Conservation (phyloP, 2,797 vertebrate genomes). For the Acrossocheilus wenchowensis region DNA sequence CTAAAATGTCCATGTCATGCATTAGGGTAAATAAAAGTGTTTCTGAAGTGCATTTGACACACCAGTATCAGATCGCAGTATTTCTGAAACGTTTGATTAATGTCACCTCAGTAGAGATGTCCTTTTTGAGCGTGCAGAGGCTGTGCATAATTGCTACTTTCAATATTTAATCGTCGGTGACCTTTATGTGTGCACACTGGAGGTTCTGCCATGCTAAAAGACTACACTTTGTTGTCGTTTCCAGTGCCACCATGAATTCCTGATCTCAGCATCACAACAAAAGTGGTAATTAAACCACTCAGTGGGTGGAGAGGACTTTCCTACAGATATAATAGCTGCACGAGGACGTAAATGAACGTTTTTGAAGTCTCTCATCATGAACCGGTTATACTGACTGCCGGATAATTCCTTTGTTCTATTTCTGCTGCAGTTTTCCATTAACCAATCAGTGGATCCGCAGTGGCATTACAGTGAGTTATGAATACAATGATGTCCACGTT, state of each 20-base stretch:
- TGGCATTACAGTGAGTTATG: neutral
- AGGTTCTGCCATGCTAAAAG: constrained; percentile 65
- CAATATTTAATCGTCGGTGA: constrained; percentile 73
- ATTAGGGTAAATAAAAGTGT: constrained; percentile 24
- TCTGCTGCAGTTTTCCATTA: neutral
- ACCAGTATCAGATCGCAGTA: constrained; percentile 12
- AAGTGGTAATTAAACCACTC: constrained; percentile 76
- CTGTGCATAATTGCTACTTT: constrained; percentile 70
- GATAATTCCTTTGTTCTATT: constrained; percentile 27
- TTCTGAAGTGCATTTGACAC: constrained; percentile 31
- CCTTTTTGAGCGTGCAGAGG: constrained; percentile 49
- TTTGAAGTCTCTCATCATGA: constrained; percentile 29
- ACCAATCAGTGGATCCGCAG: neutral
- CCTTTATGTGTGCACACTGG: constrained; percentile 67
- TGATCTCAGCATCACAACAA: constrained; percentile 61
- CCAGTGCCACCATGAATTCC: constrained; percentile 62
- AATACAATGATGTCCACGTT: neutral
- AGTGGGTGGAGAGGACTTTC: constrained; percentile 61
- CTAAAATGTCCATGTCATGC: neutral
- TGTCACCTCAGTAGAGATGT: constrained; percentile 32
- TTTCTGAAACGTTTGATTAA: constrained; percentile 37
- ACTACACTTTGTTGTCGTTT: constrained; percentile 72
- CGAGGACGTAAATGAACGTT: constrained; percentile 65
- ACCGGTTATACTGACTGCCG: neutral
- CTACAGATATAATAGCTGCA: constrained; percentile 67